Base-by-base conservation (phyloP, 1,140 invertebrate genomes). In the Saccostrea glomerata region DNA sequence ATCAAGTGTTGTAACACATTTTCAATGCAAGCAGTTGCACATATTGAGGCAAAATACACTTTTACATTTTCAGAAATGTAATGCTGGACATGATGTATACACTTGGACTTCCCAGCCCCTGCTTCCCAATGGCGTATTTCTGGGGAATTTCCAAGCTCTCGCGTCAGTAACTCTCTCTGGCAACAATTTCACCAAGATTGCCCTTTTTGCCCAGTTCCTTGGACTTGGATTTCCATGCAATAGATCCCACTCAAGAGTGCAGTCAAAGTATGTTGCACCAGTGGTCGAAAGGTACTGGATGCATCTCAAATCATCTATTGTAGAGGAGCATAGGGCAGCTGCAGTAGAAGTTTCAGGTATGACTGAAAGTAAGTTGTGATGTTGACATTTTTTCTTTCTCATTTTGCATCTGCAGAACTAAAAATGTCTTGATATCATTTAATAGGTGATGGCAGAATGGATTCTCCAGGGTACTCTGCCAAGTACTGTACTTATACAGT, bases 391-490 rank as follows among this genome's bases (percentile, higher is more conserved):
- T n/a, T n/a, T n/a, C n/a, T n/a, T n/a, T n/a, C n/a, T n/a, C n/a
- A 9, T n/a, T 73, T 23, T 30, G 20, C 70, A n/a, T 7, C 20
- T 6, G 20, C 20, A 9, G 20, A 73, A 73, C 6, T 73, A 20
- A 73, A 73, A 23, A 23, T 73, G 9, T 9, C n/a, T 20, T 73
- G 9, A 73, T 30, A 73, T 73, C 20, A 73, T 84, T 84, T 40
- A 84, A 36, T 36, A 88, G 85, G 89, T 30, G 84, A 90, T 90
- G 87, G 89, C n/a, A 20, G 86, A 20, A 90, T 88, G 87, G 89
- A 90, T 73, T 85, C 85, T 5, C 87, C 89, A 2, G 85, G 87
- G 20, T 83, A 86, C 54, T 88, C 20, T 86, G 89, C 89, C 25
- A 87, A 90, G 40, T 88, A 86, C 70, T 90, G 86, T 30, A 83